phyloP scores from a whole-genome alignment of 2,797 vertebrate genomes.

The Leucoraja ocellata region DNA sequence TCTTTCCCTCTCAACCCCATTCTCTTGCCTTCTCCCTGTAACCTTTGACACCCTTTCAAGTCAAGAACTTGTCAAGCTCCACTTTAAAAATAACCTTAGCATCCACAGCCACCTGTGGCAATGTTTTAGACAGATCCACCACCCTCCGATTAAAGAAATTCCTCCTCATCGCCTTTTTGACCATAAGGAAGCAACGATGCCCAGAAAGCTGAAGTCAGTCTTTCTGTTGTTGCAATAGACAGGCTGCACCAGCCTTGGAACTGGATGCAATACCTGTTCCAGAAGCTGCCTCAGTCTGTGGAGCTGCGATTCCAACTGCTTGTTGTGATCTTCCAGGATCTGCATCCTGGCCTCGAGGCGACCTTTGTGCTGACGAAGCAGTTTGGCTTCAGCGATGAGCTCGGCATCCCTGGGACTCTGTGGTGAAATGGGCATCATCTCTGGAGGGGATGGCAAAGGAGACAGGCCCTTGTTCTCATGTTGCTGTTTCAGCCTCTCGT shows the following conservation, averaged over 20 bases:
- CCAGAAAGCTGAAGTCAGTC: background rate
- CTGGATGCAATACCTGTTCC: constrained; percentile 70
- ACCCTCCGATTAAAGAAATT: too few species aligned
- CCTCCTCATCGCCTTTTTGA: too few species aligned
- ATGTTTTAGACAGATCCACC: too few species aligned
- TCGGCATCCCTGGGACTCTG: constrained; percentile 90
- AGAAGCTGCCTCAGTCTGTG: constrained; percentile 88
- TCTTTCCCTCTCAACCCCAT: too few species aligned
- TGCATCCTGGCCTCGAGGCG: constrained; percentile 97
- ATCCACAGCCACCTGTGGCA: too few species aligned
- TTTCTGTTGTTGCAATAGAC: background rate
- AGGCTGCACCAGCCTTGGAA: background rate
- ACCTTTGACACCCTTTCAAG: too few species aligned
- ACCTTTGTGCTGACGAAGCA: constrained; percentile 95
- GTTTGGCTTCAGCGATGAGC: constrained; percentile 93
- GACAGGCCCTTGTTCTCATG: constrained; percentile 91
- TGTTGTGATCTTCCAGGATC: constrained; percentile 97
- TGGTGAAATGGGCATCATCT: constrained; percentile 85
- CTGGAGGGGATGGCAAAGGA: constrained; percentile 87
- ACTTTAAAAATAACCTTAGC: too few species aligned
- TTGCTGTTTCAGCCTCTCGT: constrained; percentile 86
- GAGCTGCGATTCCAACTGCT: constrained; percentile 93
- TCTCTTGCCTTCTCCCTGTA: too few species aligned
- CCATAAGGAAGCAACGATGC: background rate
- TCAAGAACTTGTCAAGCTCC: too few species aligned